Base-by-base conservation (phyloP, 2,888 invertebrate species). In the Proisotoma minuta region DNA sequence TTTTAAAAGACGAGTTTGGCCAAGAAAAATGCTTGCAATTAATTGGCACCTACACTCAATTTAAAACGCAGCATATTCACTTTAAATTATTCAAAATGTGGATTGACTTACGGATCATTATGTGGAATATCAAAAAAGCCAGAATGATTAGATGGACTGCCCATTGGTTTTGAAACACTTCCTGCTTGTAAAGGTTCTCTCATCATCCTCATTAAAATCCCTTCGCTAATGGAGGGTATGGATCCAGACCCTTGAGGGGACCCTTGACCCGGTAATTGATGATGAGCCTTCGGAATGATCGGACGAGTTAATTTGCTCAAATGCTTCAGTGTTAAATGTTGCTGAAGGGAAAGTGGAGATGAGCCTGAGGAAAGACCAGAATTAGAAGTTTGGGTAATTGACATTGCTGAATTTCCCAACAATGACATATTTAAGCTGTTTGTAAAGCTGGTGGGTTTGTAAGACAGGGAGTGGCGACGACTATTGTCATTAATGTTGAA, bases 131-230 rank as follows among this genome's bases (percentile, higher is more conserved):
- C 73, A 58, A 70, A 71, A 57, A 66, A 66, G 54, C 60, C 61
- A 29, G 56, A 58, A 57, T 65, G 65, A 64, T 60, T 64, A 1
- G 62, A 40, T n/a, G 63, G 53, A 24, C 65, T 60, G n/a, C 57
- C 43, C 60, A 23, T 39, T 15, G 59, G 67, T 52, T 67, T 59
- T n/a, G 43, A 47, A 3, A 57, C 47, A 1, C 61, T 51, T 27
- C 23, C 60, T 20, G 52, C 66, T 53, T 71, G 68, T 2, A 71
- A 59, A 24, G 73, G 73, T 24, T 73, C 73, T 49, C 72, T 57
- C 73, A 73, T 73, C 69, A 73, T 73, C 51, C 72, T 60, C 62
- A 71, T 63, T 4, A 73, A 60, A 24, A 73, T 73, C 8, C 72
- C 73, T 60, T 73, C 73, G 29, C 62, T 70, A 56, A 69, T 64